Evolutionary conservation across 2,113 vertebrate species (phyloP).

Genomic region (Malurus alboscapulatus): DNA sequence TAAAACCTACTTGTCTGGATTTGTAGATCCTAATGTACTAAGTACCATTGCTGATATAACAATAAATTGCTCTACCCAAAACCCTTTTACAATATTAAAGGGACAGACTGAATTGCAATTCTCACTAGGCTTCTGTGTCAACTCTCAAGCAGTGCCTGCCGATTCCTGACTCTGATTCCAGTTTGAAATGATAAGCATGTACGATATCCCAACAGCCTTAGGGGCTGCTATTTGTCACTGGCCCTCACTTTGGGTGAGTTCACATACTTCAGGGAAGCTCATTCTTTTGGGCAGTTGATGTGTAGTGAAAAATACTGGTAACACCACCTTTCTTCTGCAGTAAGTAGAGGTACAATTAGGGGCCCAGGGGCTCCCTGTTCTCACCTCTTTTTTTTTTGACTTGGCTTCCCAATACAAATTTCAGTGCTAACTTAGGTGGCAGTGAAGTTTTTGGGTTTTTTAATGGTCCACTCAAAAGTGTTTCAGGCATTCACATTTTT

Average conservation of each 20-base stretch:
- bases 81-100: background rate
- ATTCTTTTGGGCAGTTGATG: constrained; percentile 3
- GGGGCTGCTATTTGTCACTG: background rate
- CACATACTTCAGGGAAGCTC: background rate
- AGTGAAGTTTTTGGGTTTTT: background rate
- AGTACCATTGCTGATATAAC: background rate
- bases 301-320: constrained; percentile 18
- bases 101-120: background rate
- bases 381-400: background rate
- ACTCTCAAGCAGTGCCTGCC: background rate
- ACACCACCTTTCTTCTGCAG: background rate
- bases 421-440: background rate
- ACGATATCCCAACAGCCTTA: background rate
- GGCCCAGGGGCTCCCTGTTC: background rate
- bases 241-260: background rate
- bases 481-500: background rate
- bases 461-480: background rate
- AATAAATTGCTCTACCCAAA: background rate
- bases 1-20: background rate
- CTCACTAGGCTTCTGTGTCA: background rate
- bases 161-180: background rate
- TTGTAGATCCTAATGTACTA: background rate
- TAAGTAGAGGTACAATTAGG: background rate
- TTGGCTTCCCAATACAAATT: background rate
- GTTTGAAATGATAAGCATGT: background rate